Conservation (phyloP, 1,140 invertebrate genomes). For the Nasonia longicornis region DNA sequence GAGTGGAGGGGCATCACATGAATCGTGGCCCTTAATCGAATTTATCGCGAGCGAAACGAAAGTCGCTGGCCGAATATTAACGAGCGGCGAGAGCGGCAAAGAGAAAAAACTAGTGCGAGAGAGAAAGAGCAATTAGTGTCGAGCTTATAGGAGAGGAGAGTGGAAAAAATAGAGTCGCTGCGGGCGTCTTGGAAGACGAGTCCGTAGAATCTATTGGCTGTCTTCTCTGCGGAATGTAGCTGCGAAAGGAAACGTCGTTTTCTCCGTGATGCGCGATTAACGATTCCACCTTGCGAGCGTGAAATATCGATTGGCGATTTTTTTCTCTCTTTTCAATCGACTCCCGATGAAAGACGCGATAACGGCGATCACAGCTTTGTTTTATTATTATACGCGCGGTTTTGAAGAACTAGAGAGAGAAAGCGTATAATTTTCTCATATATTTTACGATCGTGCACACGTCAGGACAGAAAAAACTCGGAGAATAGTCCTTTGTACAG, state of each 20-base stretch:
- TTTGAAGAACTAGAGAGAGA: too few relatives aligned
- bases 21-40: slow-evolving; percentile 52
- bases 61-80: slow-evolving; percentile 50
- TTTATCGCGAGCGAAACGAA: slow-evolving; percentile 49
- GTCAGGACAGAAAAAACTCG: too few relatives aligned
- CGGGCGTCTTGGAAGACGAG: too few relatives aligned
- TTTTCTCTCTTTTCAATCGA: background rate
- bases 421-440: background rate
- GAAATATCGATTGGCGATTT: too few relatives aligned
- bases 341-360: background rate
- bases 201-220: background rate
- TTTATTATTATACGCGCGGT: too few relatives aligned
- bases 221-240: too few relatives aligned
- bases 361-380: background rate
- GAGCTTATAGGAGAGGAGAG: background rate
- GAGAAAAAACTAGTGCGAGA: slow-evolving; percentile 40
- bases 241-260: too few relatives aligned
- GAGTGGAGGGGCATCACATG: slow-evolving; percentile 22
- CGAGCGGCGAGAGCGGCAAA: slow-evolving; percentile 26
- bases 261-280: too few relatives aligned
- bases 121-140: slow-evolving; percentile 47
- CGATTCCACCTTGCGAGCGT: too few relatives aligned
- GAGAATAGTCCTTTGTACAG: too few relatives aligned
- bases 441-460: background rate
- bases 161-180: background rate